phyloP scores from a whole-genome alignment of 2,113 vertebrate species.

The Takifugu bimaculatus region DNA sequence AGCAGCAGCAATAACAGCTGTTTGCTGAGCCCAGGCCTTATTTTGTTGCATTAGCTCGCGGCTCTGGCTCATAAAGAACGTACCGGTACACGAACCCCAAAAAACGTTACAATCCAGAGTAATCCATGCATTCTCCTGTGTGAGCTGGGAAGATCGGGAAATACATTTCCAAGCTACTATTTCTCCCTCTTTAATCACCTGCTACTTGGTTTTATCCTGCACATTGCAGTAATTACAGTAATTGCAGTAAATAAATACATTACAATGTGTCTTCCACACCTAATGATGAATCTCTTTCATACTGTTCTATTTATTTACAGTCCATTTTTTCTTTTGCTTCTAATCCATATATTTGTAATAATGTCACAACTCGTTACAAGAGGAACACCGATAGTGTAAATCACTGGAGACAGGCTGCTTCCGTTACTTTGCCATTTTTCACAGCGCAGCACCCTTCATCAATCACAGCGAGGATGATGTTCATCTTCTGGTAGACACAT shows the following conservation, averaged over 20 bases:
- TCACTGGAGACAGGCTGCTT: slow-evolving; percentile 58
- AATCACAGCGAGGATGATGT: slow-evolving; percentile 48
- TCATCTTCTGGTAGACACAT: slow-evolving; percentile 8
- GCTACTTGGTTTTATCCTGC: not conserved
- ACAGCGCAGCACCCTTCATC: slow-evolving; percentile 54
- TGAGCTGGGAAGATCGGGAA: slow-evolving; percentile 1
- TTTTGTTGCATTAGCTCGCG: slow-evolving; percentile 19
- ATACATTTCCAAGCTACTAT: slow-evolving; percentile 11
- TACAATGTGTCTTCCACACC: not conserved
- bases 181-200: not conserved
- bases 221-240: not conserved
- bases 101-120: slow-evolving; percentile 35
- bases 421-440: slow-evolving; percentile 47
- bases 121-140: slow-evolving; percentile 19
- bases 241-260: not conserved
- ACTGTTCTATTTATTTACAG: not conserved
- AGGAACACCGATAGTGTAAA: slow-evolving; percentile 53
- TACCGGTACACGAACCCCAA: slow-evolving; percentile 22
- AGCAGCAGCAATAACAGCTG: slow-evolving; percentile 4
- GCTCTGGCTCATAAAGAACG: slow-evolving; percentile 37
- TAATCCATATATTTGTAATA: slow-evolving; percentile 44
- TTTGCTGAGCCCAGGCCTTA: slow-evolving; percentile 17
- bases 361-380: slow-evolving; percentile 46
- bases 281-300: not conserved
- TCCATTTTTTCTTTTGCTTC: slow-evolving; percentile 19